These are phyloP conservation scores for Tribolium madens DNA, from an alignment of 1,140 invertebrate species.

Conservation along the genomic window DNA sequence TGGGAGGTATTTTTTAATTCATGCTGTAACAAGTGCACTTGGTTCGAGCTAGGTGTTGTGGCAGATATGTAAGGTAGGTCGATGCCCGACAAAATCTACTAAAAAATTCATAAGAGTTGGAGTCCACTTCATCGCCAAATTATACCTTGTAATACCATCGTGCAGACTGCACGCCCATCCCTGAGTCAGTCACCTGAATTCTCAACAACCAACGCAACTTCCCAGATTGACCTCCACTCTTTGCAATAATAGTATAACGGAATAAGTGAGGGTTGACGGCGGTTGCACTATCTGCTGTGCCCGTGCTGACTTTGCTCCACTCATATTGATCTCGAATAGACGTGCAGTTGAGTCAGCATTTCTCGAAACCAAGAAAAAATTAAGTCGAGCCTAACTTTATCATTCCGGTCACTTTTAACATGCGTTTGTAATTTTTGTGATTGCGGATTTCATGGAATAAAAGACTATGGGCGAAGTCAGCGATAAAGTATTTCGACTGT, in stretches of 20 bases:
- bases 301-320: slow-evolving; percentile 46
- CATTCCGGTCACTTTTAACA: background rate
- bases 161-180: slow-evolving; percentile 42
- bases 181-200: slow-evolving; percentile 40
- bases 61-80: slow-evolving; percentile 31
- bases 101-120: slow-evolving; percentile 38
- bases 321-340: slow-evolving; percentile 45
- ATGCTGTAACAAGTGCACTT: background rate
- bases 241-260: slow-evolving; percentile 19
- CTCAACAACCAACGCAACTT: slow-evolving; percentile 21
- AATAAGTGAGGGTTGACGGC: slow-evolving; percentile 21
- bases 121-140: slow-evolving; percentile 42
- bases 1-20: too few species aligned
- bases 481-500: slow-evolving; percentile 24
- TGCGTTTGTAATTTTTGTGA: slow-evolving; percentile 4
- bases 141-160: slow-evolving; percentile 31
- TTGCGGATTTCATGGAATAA: background rate
- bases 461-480: background rate
- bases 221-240: background rate
- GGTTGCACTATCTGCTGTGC: too few species aligned
- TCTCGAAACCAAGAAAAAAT: slow-evolving; percentile 37
- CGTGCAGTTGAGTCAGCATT: slow-evolving; percentile 42
- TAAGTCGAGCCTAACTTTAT: background rate
- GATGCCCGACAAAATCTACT: slow-evolving; percentile 23
- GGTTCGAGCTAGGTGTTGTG: slow-evolving; percentile 1